Conservation (phyloP, 1,140 invertebrate genomes). For the Drosophila ficusphila region DNA sequence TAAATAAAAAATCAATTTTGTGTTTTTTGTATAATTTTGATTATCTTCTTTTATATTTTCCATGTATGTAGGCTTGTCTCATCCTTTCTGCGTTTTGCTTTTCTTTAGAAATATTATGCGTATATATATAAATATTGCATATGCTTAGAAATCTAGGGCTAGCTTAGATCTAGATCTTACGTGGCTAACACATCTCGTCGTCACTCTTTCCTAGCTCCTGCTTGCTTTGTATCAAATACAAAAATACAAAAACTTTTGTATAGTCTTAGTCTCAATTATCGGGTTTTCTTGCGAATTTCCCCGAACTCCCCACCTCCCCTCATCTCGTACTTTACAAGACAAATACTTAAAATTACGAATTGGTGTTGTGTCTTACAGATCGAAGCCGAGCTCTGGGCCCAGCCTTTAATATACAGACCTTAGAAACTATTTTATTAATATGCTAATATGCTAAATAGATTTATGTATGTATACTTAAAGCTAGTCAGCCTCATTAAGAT, state of each 20-base stretch:
- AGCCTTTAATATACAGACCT: constrained; percentile 41
- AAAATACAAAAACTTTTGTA: constrained; percentile 77
- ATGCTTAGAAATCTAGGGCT: constrained; percentile 46
- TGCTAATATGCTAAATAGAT: constrained; percentile 25
- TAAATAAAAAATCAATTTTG: constrained; percentile 71
- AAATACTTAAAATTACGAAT: constrained; percentile 75
- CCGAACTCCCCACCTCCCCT: constrained; percentile 4
- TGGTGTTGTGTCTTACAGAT: constrained; percentile 76
- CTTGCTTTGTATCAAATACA: constrained; percentile 76
- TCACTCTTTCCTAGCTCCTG: constrained; percentile 39
- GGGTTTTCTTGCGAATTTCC: constrained; percentile 23
- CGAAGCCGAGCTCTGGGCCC: constrained; percentile 6
- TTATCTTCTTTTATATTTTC: constrained; percentile 83
- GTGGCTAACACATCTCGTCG: constrained; percentile 42
- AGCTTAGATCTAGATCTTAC: constrained; percentile 49
- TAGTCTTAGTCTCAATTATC: constrained; percentile 78
- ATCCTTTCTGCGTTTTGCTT: constrained; percentile 44
- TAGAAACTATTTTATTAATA: constrained; percentile 19
- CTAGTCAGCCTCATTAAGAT: constrained; percentile 81
- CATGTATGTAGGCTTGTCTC: constrained; percentile 72
- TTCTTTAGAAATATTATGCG: constrained; percentile 66
- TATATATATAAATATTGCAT: constrained; percentile 51
- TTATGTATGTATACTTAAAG: constrained; percentile 52
- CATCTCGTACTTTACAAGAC: constrained; percentile 24
- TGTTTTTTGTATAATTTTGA: constrained; percentile 73